Conservation (phyloP, 2,113 vertebrate species). For the Macquaria australasica region DNA sequence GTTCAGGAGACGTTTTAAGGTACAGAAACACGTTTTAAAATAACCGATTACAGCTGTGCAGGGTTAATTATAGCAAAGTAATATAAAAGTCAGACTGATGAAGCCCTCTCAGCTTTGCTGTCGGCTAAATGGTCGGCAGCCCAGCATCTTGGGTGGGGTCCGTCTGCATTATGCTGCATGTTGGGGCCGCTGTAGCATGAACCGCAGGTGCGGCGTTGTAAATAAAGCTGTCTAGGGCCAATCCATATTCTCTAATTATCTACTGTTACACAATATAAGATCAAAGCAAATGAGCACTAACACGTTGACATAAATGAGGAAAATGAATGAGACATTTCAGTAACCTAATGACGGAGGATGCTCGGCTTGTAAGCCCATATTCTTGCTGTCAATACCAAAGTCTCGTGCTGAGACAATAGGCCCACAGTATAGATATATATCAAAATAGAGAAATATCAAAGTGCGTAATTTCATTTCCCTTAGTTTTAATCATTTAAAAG, state of each 20-base stretch:
- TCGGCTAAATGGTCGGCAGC: slow-evolving; percentile 65
- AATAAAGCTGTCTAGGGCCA: slow-evolving; percentile 42
- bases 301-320: not conserved
- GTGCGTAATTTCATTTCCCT: not conserved
- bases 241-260: not conserved
- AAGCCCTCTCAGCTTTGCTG: slow-evolving; percentile 33
- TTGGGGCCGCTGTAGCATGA: slow-evolving; percentile 65
- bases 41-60: rapidly evolving
- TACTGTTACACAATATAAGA: not conserved
- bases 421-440: too few relatives aligned
- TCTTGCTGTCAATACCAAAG: not conserved
- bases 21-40: slow-evolving; percentile 3
- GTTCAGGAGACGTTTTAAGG: not conserved
- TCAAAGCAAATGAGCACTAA: not conserved
- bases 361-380: not conserved
- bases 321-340: slow-evolving; percentile 34
- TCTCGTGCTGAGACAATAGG: slow-evolving; percentile 30
- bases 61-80: not conserved
- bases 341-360: slow-evolving; percentile 24
- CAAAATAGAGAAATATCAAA: slow-evolving; percentile 1
- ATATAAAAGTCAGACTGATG: not conserved
- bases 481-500: not conserved
- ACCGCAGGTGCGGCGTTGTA: slow-evolving; percentile 73
- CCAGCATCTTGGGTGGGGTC: slow-evolving; percentile 87
- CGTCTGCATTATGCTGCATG: slow-evolving; percentile 88